These are phyloP conservation scores for Danio rerio DNA, from an alignment of 2,113 vertebrate species.

Conservation along the genomic window GRCz12tu NC_133182.1:64383001-64383500, in stretches of 20 bases:
- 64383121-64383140: conserved; percentile 86
- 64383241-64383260: conserved; percentile 78
- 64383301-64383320: conserved; percentile 73
- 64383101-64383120: conserved; percentile 81
- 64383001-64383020: not conserved
- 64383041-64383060: conserved; percentile 12
- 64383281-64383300: conserved; percentile 84
- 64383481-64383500: too few species aligned
- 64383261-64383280: conserved; percentile 80
- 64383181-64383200: conserved; percentile 29
- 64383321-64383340: conserved; percentile 8
- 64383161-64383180: conserved; percentile 57
- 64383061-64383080: conserved; percentile 22
- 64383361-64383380: not conserved
- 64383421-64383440: not conserved
- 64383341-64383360: conserved; percentile 29
- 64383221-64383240: conserved; percentile 72
- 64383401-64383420: not conserved
- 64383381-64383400: not conserved
- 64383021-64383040: conserved; percentile 19
- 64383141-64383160: conserved; percentile 82
- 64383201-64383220: conserved; percentile 55
- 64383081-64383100: conserved; percentile 70
- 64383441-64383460: not conserved
- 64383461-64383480: not conserved